Base-by-base conservation (phyloP, 2,113 vertebrate genomes). In the Lontra canadensis region DNA sequence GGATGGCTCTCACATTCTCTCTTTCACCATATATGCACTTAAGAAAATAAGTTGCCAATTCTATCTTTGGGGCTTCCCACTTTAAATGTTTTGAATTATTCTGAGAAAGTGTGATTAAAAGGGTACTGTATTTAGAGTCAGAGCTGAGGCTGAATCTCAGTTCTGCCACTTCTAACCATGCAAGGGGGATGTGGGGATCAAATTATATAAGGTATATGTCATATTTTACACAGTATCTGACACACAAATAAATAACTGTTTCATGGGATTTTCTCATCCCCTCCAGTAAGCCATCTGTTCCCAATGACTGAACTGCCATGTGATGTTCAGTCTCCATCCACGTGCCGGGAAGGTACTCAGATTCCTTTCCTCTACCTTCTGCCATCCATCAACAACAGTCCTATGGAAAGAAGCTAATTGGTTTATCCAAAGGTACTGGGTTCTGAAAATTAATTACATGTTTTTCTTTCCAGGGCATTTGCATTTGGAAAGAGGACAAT, bases 21-120 rank as follows among this genome's bases (percentile, higher is more conserved):
- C 49, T 86, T 93, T 47, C 39, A 67, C 44, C 15, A 78, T 73
- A 85, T 0, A 90, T 10, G 82, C n/a, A 84, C 55, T 93, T 85
- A 80, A 92, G 76, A 59, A 93, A 96, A 42, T 57, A 89, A 90
- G 44, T 42, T 80, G 31, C 57, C 80, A 74, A 1, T 47, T 96
- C 55, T 61, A n/a, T 80, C 31, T 85, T 76, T 78, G 65, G 74
- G n/a, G 31, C 29, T 94, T 71, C 26, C 65, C 11, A 83, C 57
- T 39, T 71, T 59, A 61, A 80, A 34, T 57, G 80, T 55, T 61
- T 44, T 59, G 90, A 74, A 90, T 80, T 47, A 87, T 44, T 76
- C 26, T 61, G 87, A 95, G 69, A 88, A 57, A 89, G 14, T 73
- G 12, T 29, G 63, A 67, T 69, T 29, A 39, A 34, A 80, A 80